Base-by-base conservation (phyloP, 2,113 vertebrate genomes). In the Rhodinocichla rosea region DNA sequence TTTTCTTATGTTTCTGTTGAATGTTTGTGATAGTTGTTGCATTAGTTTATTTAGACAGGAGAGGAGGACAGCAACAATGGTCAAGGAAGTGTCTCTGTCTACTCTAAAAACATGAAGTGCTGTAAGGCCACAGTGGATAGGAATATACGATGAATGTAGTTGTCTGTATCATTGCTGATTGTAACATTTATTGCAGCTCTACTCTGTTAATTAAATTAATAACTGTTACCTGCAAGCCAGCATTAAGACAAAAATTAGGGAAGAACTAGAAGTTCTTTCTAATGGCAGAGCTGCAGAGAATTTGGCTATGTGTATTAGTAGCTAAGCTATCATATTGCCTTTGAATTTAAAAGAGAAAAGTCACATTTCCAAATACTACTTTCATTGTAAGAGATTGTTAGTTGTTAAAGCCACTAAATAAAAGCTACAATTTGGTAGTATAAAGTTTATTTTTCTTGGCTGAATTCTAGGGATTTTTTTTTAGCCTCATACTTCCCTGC, bases 391-490 rank as follows among this genome's bases (percentile, higher is more conserved):
- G 63, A 89, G 33, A 45, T 50, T 22, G n/a, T 74, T 92, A 74
- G 33, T 87, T 91, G 65, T 91, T 94, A 85, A 93, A 91, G 59
- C 63, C 59, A 63, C 78, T 85, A 85, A 79, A 94, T 80, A 22
- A 70, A 91, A 90, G 63, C 45, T 92, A 73, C 45, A 90, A 93
- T 88, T 77, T 95, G 91, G 92, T 68, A 90, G 75, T 74, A 50
- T 79, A 50, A 91, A 55, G 90, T 85, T 94, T 94, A 21, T 95
- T 91, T 92, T 94, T 91, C 64, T 95, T 97, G 90, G 93, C 82
- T 93, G 78, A 88, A 69, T 86, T 77, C 26, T 92, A 40, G 11
- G 32, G 28, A 30, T 23, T 71, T 90, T 92, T 93, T 83, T 94
- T 84, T 65, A 60, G 45, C 65, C n/a, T 87, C 92, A 91, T 95